phyloP scores from a whole-genome alignment of 2,797 vertebrate genomes.

The Sebastes aleutianus region DNA sequence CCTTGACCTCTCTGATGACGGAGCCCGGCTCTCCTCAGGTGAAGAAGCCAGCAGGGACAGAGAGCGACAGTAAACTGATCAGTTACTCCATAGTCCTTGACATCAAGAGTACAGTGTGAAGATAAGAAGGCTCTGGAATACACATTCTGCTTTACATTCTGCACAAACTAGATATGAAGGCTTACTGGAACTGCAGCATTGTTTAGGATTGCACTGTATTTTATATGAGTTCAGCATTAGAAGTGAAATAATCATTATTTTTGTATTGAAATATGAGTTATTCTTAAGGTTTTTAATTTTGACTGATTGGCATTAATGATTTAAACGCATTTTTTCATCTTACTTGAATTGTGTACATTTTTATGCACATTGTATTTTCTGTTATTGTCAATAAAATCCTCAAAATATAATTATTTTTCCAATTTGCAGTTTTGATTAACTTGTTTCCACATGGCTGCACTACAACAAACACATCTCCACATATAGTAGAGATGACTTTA shows the following conservation, averaged over 20 bases:
- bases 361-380: constrained; percentile 1
- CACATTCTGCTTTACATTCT: constrained; percentile 4
- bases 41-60: constrained; percentile 35
- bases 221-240: constrained; percentile 1
- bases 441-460: not conserved
- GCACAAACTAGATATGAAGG: not conserved
- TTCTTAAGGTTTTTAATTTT: not conserved
- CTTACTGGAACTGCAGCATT: constrained; percentile 11
- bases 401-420: not conserved
- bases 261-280: not conserved
- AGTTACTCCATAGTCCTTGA: constrained; percentile 81
- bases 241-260: not conserved
- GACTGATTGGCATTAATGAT: constrained; percentile 25
- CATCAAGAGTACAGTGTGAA: constrained; percentile 76
- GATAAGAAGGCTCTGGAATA: not conserved
- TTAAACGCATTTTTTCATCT: constrained; percentile 40
- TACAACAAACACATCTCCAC: not conserved
- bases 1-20: constrained; percentile 71
- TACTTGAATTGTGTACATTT: constrained; percentile 53
- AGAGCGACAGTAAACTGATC: constrained; percentile 40
- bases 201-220: not conserved
- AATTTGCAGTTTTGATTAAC: not conserved
- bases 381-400: constrained; percentile 30
- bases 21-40: constrained; percentile 69
- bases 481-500: not conserved